Conservation (phyloP, 1,140 invertebrate species). For the Monochamus saltuarius region DNA sequence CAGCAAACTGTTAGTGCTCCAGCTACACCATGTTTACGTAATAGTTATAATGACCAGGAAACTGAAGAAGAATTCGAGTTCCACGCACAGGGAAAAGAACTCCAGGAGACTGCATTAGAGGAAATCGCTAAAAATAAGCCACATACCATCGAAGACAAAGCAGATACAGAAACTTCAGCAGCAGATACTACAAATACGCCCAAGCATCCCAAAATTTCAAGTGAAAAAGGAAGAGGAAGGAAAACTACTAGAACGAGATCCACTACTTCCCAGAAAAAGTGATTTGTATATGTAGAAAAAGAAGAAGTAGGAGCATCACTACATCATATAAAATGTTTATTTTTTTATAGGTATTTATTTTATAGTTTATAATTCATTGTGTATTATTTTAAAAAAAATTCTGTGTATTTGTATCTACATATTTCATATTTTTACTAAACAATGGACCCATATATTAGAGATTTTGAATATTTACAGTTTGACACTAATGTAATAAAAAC, state of each 20-base stretch:
- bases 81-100: no score
- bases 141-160: constrained; percentile 4
- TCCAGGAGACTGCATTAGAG: no score
- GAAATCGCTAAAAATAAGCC: background rate
- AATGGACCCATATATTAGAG: constrained; percentile 10
- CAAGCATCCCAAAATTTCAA: background rate
- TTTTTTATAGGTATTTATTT: no score
- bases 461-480: background rate
- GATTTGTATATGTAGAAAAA: background rate
- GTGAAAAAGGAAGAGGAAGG: background rate
- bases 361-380: no score
- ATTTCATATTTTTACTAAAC: background rate
- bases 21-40: no score
- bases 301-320: no score
- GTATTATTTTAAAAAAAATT: no score
- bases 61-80: no score
- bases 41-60: no score
- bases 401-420: no score
- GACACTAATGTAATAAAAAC: background rate
- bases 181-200: background rate
- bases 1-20: no score
- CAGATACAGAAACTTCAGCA: background rate
- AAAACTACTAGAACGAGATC: background rate
- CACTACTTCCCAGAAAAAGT: background rate
- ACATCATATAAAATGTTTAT: no score